Conservation (phyloP, 2,888 invertebrate species). For the Cantharis rustica region DNA sequence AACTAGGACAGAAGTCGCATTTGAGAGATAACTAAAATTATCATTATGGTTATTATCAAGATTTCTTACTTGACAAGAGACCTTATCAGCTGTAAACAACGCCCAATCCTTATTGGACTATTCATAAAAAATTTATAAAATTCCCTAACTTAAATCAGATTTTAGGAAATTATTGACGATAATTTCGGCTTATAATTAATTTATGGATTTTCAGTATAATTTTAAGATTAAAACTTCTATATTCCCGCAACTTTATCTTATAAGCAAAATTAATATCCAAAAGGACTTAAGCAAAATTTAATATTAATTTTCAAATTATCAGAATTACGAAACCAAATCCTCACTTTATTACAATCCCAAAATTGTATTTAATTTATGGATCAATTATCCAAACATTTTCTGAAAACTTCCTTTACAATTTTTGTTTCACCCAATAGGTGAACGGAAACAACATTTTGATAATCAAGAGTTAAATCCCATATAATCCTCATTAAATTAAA, state of each 20-base stretch:
- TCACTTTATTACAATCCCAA: background rate
- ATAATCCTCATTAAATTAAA: too few relatives aligned
- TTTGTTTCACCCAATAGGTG: too few relatives aligned
- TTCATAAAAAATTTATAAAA: background rate
- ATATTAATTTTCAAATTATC: conserved; percentile 3
- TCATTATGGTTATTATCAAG: conserved; percentile 22
- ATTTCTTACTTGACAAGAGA: conserved; percentile 10
- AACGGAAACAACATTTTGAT: too few relatives aligned
- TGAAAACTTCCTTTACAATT: background rate
- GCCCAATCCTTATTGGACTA: background rate
- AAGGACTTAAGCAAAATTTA: background rate
- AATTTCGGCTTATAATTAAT: background rate
- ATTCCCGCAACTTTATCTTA: background rate
- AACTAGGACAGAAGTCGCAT: conserved; percentile 29
- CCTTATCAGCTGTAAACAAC: background rate
- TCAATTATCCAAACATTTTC: background rate
- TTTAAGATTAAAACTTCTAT: conserved; percentile 1
- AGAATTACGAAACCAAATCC: background rate
- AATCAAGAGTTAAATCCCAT: too few relatives aligned
- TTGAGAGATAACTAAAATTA: conserved; percentile 22
- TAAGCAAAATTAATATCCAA: background rate
- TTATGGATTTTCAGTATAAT: background rate
- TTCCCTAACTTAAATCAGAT: background rate
- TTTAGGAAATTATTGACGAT: background rate
- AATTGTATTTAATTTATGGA: background rate